Evolutionary conservation across 2,113 vertebrate genomes (phyloP), one percentile per base, ranked within the genome.

Genomic region (Pterocles gutturalis): DNA sequence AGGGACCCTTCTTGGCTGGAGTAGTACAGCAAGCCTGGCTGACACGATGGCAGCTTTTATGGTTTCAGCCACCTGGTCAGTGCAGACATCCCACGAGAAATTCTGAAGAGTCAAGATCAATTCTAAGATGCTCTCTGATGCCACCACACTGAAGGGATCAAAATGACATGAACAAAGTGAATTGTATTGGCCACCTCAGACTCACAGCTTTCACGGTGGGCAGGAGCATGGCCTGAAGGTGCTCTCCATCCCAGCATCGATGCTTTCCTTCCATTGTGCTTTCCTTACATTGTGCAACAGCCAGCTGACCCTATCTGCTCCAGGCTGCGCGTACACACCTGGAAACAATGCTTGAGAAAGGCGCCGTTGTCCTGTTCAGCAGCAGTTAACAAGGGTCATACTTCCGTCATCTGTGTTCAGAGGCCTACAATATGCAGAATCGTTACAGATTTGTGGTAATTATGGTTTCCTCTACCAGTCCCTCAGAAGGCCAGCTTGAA

Each of bases 251-350:
- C 26, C 49, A 31, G 54, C 0, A 1, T 2, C n/a, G n/a, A n/a
- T n/a, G n/a, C n/a, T n/a, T n/a, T n/a, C 5, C 28, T 26, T 2
- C 46, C 17, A 5, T 4, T 61, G 33, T 13, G 38, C 14, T 72
- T 18, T 28, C 26, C 25, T 13, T 9, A 2, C 1, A 10, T 17
- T 48, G 43, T 28, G 54, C 34, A 75, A 19, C 45, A 43, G 38
- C 7, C 55, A n/a, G 0, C 1, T 31, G 19, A 55, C 19, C 20
- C 34, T 25, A 33, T 9, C 21, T 67, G 13, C 10, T 65, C 46
- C 26, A 53, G 36, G 38, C 53, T n/a, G 7, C 5, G 10, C 0
- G 0, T 1, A 49, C 51, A 53, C 41, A 79, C 13, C 48, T 25
- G 49, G 53, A 41, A 67, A 9, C 1, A 1, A 14, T 2, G 1